Percentiles rank a stretch among this genome's conserved stretches.
phyloP scores from a whole-genome alignment of 2,888 invertebrate genomes.

The Agrilus biguttatus region DNA sequence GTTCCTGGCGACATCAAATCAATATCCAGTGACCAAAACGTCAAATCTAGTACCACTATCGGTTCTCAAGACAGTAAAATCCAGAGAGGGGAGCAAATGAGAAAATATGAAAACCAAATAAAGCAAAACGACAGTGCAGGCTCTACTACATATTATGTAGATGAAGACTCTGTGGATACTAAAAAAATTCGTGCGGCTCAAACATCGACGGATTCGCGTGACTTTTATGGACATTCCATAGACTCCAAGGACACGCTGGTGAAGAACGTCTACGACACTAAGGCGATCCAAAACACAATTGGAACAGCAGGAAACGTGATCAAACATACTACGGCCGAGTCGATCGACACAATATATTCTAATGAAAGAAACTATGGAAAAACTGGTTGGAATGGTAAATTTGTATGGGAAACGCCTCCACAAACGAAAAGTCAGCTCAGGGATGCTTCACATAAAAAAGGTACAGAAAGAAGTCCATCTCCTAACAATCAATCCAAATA shows the following conservation, averaged over 20 bases:
- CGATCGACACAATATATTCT: conserved; percentile 25
- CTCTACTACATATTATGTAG: conserved; percentile 12
- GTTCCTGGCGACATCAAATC: neutral
- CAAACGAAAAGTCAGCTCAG: neutral
- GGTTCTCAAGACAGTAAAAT: conserved; percentile 2
- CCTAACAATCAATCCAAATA: conserved; percentile 1
- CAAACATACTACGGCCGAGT: conserved; percentile 34
- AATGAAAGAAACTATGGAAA: conserved; percentile 29
- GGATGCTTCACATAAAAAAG: neutral
- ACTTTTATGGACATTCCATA: conserved; percentile 24
- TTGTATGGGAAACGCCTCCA: conserved; percentile 22
- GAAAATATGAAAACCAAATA: neutral
- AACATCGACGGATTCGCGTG: conserved; percentile 18
- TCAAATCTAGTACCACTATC: neutral
- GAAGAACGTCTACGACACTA: conserved; percentile 25
- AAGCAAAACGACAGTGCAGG: no score
- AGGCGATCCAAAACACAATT: conserved; percentile 28
- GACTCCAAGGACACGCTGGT: conserved; percentile 22
- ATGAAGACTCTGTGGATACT: conserved; percentile 19
- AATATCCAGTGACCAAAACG: neutral
- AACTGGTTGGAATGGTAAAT: conserved; percentile 30
- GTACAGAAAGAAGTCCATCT: no score
- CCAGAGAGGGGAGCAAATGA: neutral
- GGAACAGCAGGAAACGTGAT: conserved; percentile 32
- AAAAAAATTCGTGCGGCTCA: conserved; percentile 17